A percentile compares a stretch with the other conserved stretches of the same genome.
These are phyloP conservation scores for Idaea dimidiata DNA, from an alignment of 2,888 invertebrate species.

Conservation along the genomic window DNA sequence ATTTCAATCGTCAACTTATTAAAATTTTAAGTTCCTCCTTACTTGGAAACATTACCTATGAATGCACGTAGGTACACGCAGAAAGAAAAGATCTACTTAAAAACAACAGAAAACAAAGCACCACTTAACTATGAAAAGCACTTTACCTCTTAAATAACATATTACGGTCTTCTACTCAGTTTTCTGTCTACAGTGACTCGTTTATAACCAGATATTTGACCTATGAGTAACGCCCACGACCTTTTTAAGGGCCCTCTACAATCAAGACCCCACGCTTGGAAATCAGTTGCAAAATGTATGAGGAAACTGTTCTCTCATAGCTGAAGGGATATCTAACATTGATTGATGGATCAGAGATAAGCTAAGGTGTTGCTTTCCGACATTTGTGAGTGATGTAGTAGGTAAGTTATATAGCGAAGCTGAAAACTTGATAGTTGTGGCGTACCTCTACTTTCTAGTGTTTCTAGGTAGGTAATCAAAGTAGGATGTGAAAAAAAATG, in stretches of 20 bases:
- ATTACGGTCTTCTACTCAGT: slow-evolving; percentile 22
- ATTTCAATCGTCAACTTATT: too few relatives aligned
- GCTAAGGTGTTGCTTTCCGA: background rate
- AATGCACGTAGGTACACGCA: too few relatives aligned
- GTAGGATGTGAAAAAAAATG: too few relatives aligned
- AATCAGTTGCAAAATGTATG: slow-evolving; percentile 27
- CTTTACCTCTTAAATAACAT: slow-evolving; percentile 10
- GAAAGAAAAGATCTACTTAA: too few relatives aligned
- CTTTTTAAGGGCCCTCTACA: slow-evolving; percentile 29
- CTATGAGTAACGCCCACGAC: slow-evolving; percentile 29
- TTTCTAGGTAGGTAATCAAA: too few relatives aligned
- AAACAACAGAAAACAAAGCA: background rate
- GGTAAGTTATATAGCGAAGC: slow-evolving; percentile 10
- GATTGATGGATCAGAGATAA: slow-evolving; percentile 24
- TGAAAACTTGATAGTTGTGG: too few relatives aligned
- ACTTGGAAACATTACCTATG: too few relatives aligned
- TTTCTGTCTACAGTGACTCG: slow-evolving; percentile 21
- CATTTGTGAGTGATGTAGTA: slow-evolving; percentile 9
- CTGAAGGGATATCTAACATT: slow-evolving; percentile 18
- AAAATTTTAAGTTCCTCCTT: too few relatives aligned
- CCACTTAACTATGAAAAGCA: background rate
- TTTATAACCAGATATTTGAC: slow-evolving; percentile 30
- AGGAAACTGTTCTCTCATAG: slow-evolving; percentile 25
- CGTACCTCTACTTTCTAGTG: too few relatives aligned
- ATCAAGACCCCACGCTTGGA: slow-evolving; percentile 26